Evolutionary conservation across 2,888 invertebrate species (phyloP), one percentile per base, ranked within the genome.

Genomic region (Elgonia sp.): DNA sequence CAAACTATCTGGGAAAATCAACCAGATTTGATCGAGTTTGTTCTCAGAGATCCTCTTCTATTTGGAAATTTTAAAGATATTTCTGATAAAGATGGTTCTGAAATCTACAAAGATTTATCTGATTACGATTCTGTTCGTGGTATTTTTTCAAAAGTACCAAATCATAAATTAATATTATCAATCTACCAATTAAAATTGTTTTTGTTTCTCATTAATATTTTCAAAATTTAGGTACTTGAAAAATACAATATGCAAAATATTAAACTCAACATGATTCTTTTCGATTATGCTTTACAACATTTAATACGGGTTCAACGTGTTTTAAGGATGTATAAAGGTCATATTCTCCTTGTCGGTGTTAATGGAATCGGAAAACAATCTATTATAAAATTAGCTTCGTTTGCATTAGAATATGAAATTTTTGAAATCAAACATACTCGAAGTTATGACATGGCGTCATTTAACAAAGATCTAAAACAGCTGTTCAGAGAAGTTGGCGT

Each of bases 231-330:
- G 97, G 98, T 98, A 89, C 94, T 98, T 62, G 97, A 97, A 90
- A 97, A 98, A 90, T 98, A 97, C 94, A 97, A 97, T 93, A 98
- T 98, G 96, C 37, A 95, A 96, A 72, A 95, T 95, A 85, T 92
- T 93, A 9, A 97, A 92, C 95, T 98, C 95, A 97, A 96, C 37
- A 95, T 99, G 89, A 98, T 99, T 0, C 95, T 99, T 37, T 99
- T 99, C 93, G 98, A 99, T 93, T 98, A 98, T 93, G 98, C 98
- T 60, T 95, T 99, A 73, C 98, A 99, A 93, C 98, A 99, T 94
- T 94, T 99, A 92, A 98, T 98, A 0, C 96, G 98, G 65, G 96
- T 98, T 14, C 98, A 98, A 91, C 96, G 99, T 29, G 97, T 97
- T 0, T 95, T 99, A 86, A 96, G 98, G 89, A 97, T 98, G 96